Evolutionary conservation across 2,888 invertebrate genomes (phyloP).

Genomic region (Agriotes lineatus): DNA sequence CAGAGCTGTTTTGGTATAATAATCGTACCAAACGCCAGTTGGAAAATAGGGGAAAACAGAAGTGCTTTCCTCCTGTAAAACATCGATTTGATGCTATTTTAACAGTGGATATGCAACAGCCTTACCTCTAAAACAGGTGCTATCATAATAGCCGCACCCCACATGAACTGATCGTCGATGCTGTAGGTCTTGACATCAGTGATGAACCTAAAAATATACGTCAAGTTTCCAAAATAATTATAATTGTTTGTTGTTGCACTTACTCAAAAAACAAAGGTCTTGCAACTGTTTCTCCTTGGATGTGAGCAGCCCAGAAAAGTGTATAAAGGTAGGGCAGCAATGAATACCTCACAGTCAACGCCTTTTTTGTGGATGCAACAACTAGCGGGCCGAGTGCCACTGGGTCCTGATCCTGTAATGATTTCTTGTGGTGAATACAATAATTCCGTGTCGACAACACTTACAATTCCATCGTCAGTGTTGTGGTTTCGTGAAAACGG

Average conservation of each 20-base stretch:
- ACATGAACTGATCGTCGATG: slow-evolving; percentile 82
- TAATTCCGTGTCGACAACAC: slow-evolving; percentile 50
- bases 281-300: slow-evolving; percentile 79
- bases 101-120: neutral
- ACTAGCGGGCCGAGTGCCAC: slow-evolving; percentile 79
- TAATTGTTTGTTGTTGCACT: no score
- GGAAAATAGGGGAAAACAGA: slow-evolving; percentile 72
- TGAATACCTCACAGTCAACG: slow-evolving; percentile 76
- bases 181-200: slow-evolving; percentile 72
- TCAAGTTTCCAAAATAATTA: no score
- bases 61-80: slow-evolving; percentile 54
- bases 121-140: slow-evolving; percentile 76
- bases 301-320: slow-evolving; percentile 80
- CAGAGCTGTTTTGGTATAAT: slow-evolving; percentile 67
- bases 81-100: neutral
- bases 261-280: slow-evolving; percentile 86
- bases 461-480: slow-evolving; percentile 74
- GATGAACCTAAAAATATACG: slow-evolving; percentile 66
- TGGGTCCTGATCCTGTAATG: slow-evolving; percentile 85
- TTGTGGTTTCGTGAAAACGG: slow-evolving; percentile 91
- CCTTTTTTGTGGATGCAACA: slow-evolving; percentile 73
- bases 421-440: neutral
- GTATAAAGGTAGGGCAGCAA: slow-evolving; percentile 86
- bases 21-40: slow-evolving; percentile 77
- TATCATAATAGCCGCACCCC: slow-evolving; percentile 81